Evolutionary conservation across 2,888 invertebrate species (phyloP), one percentile per base, ranked within the genome.

Genomic region (Nephrotoma flavescens): DNA sequence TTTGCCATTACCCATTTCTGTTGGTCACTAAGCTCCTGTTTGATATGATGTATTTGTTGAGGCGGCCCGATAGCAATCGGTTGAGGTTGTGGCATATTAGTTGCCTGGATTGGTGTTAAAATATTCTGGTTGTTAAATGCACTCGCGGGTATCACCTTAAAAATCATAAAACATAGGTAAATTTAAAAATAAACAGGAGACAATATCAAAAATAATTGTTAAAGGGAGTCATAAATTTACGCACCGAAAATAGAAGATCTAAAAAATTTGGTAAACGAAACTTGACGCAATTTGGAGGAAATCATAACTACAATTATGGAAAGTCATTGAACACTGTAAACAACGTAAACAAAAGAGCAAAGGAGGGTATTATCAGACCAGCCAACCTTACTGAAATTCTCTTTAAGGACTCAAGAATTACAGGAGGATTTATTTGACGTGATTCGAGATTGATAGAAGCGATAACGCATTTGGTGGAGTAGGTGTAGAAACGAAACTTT

Each of bases 101-200:
- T 91, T 89, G 19, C 90, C 88, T 52, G 89, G 87, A 0, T 87
- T 86, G 88, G 83, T 71, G 87, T 87, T 85, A 91, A 89, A 41
- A 91, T 88, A 5, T 91, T 90, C 87, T 90, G 91, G 9, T 91
- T 90, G 57, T 90, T 91, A 71, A 93, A 89, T 0, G 93, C 92
- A 87, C 92, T 92, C 0, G 93, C 92, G 41, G 93, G 93, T 86
- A 93, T 93, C 11, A 93, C 91, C 89, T 93, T 93, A 86, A 86
- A 84, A 47, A 47, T 12, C 41, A 83, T n/a, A 41, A 84, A 84
- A 42, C 4, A 6, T 15, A 42, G 15, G 0, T 42, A 42, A 5
- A 42, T 84, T 84, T 47, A 3, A 12, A 42, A 42, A 84, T 84
- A 84, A 47, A 84, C 9, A n/a, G n/a, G 12, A 42, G n/a, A n/a